Evolutionary conservation across 1,140 invertebrate species (phyloP).

Genomic region (Condylostylus longicornis): DNA sequence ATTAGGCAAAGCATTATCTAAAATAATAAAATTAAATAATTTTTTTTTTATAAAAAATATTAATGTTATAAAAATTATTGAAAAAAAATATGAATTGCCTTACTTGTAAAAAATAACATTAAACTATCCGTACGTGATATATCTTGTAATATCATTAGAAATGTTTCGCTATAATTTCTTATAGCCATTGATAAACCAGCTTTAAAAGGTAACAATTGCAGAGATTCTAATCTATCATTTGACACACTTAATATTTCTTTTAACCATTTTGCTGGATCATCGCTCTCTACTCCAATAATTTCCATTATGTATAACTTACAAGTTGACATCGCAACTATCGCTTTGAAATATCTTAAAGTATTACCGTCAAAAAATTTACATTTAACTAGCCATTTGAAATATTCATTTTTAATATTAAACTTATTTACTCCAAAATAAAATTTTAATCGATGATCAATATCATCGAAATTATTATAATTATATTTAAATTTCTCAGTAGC

Average conservation of each 20-base stretch:
- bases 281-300: slow-evolving; percentile 33
- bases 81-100: slow-evolving; percentile 5
- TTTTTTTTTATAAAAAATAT: slow-evolving; percentile 1
- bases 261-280: slow-evolving; percentile 28
- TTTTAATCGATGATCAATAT: slow-evolving; percentile 42
- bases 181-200: slow-evolving; percentile 20
- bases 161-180: slow-evolving; percentile 14
- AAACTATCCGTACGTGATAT: slow-evolving; percentile 22
- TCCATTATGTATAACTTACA: slow-evolving; percentile 38
- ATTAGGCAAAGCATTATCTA: slow-evolving; percentile 31
- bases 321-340: slow-evolving; percentile 39
- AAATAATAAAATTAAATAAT: slow-evolving; percentile 6
- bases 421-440: slow-evolving; percentile 38
- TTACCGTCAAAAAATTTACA: slow-evolving; percentile 35
- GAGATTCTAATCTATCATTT: slow-evolving; percentile 14
- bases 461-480: slow-evolving; percentile 39
- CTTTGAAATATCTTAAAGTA: slow-evolving; percentile 23
- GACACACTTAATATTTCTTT: slow-evolving; percentile 15
- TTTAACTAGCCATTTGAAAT: slow-evolving; percentile 36
- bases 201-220: slow-evolving; percentile 25
- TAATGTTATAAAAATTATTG: neutral
- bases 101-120: slow-evolving; percentile 19
- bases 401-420: slow-evolving; percentile 40
- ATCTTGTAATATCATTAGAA: slow-evolving; percentile 23
- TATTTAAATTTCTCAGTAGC: slow-evolving; percentile 31